Base-by-base conservation (phyloP, 2,797 vertebrate species). In the Girardinus metallicus region DNA sequence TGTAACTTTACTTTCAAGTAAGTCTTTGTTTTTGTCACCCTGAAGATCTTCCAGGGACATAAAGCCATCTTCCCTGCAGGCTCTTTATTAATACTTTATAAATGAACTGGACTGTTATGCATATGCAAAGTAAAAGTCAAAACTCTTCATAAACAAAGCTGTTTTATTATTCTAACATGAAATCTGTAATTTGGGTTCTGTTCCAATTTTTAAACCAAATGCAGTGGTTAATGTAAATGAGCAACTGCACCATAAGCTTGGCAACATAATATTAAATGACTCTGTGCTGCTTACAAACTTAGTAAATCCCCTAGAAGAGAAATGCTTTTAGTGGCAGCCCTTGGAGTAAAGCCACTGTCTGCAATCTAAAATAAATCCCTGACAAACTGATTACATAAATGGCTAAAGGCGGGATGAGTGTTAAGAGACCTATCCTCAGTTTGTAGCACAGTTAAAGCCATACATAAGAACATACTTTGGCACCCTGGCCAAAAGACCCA, bases 321-420 rank as follows among this genome's bases (percentile, higher is more conserved):
- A 80, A 84, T 66, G 82, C 83, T 86, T 91, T 87, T 66, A 89
- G 86, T 46, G 72, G 73, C 60, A 26, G 47, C 39, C 57, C 78
- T 12, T 1, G 6, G 62, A 85, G 68, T 39, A 47, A 71, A 88
- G 79, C 60, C 8, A 46, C 77, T 57, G 64, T 80, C 81, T 84
- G 79, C 66, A 21, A 82, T 85, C 77, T 80, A 81, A 86, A 88
- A 86, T 83, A 83, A 92, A 91, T 92, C 88, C 85, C 85, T 80
- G 78, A 86, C 82, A 85, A 89, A 91, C 75, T 55, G 87, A 91
- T 92, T 92, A 91, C 71, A 85, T 91, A 92, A 92, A 91, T 78
- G 81, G 86, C 80, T 86, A 15, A 86, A 86, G 82, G 87, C 76
- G 0, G 86, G 64, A 77, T 83, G 80, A 87, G 71, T 1, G 36